Percentiles rank a stretch among this genome's conserved stretches.
phyloP scores from a whole-genome alignment of 2,113 vertebrate genomes.

The Malurus elegans region DNA sequence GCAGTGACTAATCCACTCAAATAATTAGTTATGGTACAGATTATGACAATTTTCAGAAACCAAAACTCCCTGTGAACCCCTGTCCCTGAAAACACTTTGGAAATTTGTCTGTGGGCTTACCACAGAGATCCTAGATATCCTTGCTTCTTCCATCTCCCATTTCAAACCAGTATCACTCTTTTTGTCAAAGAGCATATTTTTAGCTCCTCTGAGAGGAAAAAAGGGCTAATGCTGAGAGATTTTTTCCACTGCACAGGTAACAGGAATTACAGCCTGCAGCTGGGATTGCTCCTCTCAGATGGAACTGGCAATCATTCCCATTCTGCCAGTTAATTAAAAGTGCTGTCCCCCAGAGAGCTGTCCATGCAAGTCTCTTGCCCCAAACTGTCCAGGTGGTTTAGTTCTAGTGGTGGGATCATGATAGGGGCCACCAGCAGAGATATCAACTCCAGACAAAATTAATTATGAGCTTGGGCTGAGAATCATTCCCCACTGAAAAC shows the following conservation, averaged over 20 bases:
- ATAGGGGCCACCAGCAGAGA: not conserved
- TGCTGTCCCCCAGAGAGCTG: not conserved
- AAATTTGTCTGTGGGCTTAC: not conserved
- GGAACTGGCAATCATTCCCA: not conserved
- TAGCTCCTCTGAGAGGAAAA: not conserved
- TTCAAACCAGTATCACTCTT: not conserved
- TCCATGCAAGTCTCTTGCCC: not conserved
- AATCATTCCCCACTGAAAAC: not conserved
- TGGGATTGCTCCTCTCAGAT: not conserved
- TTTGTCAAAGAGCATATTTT: not conserved
- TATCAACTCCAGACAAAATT: not conserved
- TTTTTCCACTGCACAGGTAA: not conserved
- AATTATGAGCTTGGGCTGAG: not conserved
- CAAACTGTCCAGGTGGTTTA: not conserved
- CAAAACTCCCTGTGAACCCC: not conserved
- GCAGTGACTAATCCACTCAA: constrained; percentile 11
- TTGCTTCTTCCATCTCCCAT: not conserved
- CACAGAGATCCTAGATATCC: not conserved
- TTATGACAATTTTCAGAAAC: not conserved
- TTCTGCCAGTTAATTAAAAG: constrained; percentile 14
- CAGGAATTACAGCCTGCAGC: not conserved
- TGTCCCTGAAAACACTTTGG: not conserved
- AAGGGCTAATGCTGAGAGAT: not conserved
- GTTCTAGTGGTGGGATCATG: not conserved
- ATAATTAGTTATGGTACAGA: constrained; percentile 6